phyloP scores from a whole-genome alignment of 2,113 vertebrate species.

The Bos taurus region DNA sequence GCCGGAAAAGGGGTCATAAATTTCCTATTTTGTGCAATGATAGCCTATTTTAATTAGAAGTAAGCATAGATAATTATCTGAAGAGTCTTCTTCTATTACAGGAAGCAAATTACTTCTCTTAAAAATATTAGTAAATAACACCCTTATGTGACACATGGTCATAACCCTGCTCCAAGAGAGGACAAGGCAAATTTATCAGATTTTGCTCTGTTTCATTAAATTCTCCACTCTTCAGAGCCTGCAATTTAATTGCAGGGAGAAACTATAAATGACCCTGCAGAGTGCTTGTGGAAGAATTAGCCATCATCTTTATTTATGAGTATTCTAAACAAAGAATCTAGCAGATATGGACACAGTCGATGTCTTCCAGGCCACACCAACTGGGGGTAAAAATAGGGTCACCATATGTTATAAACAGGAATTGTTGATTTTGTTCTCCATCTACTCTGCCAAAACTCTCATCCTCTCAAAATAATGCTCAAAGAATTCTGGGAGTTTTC shows the following conservation, averaged over 20 bases:
- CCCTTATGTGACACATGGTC: not conserved
- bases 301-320: slow-evolving; percentile 59
- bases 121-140: slow-evolving; percentile 32
- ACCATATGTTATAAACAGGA: slow-evolving; percentile 15
- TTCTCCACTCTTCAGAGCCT: not conserved
- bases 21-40: not conserved
- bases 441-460: not conserved
- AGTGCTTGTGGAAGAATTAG: slow-evolving; percentile 22
- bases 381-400: not conserved
- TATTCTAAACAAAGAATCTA: slow-evolving; percentile 47
- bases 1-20: not conserved
- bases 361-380: not conserved
- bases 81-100: not conserved
- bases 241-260: slow-evolving; percentile 41
- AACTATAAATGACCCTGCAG: slow-evolving; percentile 29
- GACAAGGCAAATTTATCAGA: slow-evolving; percentile 41
- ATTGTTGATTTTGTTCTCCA: not conserved
- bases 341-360: not conserved
- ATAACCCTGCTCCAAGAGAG: slow-evolving; percentile 14
- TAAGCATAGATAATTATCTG: not conserved
- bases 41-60: not conserved
- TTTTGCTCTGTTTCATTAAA: slow-evolving; percentile 61
- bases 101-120: not conserved
- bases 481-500: not conserved
- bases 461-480: not conserved